Evolutionary conservation across 2,113 vertebrate genomes (phyloP), one percentile per base, ranked within the genome.

Genomic region (Campylomormyrus numenius): DNA sequence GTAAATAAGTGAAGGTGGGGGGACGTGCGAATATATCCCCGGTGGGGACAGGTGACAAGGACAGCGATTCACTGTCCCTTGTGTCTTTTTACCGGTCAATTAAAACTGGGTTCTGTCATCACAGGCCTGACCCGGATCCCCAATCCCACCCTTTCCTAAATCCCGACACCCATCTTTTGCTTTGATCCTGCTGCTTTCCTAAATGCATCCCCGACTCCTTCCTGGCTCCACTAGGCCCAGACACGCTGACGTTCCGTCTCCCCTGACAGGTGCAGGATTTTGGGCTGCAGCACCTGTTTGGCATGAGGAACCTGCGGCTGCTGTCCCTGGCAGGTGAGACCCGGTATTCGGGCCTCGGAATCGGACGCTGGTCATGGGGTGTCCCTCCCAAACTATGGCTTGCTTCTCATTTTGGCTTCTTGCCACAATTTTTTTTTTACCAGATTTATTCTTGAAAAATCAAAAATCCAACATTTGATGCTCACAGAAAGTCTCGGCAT

Each of bases 261-360:
- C 21, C 17, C 24, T 85, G 94, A 53, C 93, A 99, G 98, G 97
- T 99, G 90, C 98, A 99, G 93, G 98, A 99, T 93, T 99, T 99
- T 91, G 98, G 98, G 84, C 95, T 99, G 94, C 99, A 99, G 94
- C 98, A 99, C 94, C 96, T 99, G 92, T 97, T 99, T 95, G 96
- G 97, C 90, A 99, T 99, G 98, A 96, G 98, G 92, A 99, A 97
- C 95, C 95, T 99, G 93, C 97, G 97, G 50, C 97, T 99, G 52
- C 95, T 99, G 88, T 99, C 98, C 0, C 95, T 99, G 85, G 98
- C 98, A 91, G 98, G 98, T 99, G 94, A 74, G 58, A 45, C 10
- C 11, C 24, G 21, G 39, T n/a, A 15, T 45, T 46, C 31, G 15
- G 31, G 31, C 3, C 31, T 9, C 24, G 24, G 19, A 39, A 11